Percentiles rank a stretch among this genome's conserved stretches.
These are phyloP conservation scores for Hybognathus amarus DNA, from an alignment of 2,797 vertebrate species.

Conservation along the genomic window DNA sequence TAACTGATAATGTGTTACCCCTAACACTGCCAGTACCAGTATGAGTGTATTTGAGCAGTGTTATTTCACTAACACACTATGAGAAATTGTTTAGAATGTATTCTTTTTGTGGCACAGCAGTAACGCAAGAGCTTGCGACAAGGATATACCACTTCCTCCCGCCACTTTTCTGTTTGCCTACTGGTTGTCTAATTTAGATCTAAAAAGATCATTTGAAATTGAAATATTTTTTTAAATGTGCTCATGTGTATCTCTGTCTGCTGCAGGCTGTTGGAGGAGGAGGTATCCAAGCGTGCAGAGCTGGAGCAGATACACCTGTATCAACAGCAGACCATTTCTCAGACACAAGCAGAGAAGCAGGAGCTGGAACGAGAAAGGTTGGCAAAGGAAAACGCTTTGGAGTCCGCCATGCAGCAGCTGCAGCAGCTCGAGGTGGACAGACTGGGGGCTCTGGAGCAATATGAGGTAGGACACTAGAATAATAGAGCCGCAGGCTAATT, in stretches of 20 bases:
- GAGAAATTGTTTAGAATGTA: not conserved
- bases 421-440: constrained; percentile 87
- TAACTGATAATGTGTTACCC: not conserved
- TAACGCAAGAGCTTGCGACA: not conserved
- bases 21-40: not conserved
- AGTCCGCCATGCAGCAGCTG: constrained; percentile 90
- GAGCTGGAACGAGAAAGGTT: constrained; percentile 87
- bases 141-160: not conserved
- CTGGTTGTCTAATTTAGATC: not conserved
- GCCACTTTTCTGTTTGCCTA: not conserved
- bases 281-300: constrained; percentile 87
- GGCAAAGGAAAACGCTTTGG: constrained; percentile 86
- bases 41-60: not conserved
- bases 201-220: not conserved
- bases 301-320: constrained; percentile 89
- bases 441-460: constrained; percentile 88
- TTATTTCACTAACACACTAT: not conserved
- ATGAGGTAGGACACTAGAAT: constrained; percentile 80
- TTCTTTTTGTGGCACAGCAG: not conserved
- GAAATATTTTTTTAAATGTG: not conserved
- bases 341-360: constrained; percentile 93
- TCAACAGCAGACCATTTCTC: constrained; percentile 89
- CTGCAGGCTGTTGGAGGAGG: constrained; percentile 90
- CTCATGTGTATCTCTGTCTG: constrained; percentile 7
- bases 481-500: not conserved